Percentiles rank a stretch among this genome's conserved stretches.
These are phyloP conservation scores for Xanthorhoe designata DNA, from an alignment of 2,888 invertebrate genomes.

Conservation along the genomic window DNA sequence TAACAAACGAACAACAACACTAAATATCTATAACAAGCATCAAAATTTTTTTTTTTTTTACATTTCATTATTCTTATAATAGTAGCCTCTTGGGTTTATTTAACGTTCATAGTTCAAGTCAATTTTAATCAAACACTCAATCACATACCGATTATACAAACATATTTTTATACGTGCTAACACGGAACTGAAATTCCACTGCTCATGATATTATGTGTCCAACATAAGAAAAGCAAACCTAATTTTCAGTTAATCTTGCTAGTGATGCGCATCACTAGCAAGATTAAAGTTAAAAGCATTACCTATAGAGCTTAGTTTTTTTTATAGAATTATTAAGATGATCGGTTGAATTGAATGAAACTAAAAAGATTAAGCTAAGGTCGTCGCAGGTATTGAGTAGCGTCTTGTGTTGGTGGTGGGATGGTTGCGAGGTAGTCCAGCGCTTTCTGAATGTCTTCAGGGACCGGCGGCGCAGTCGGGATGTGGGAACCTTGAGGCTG, in stretches of 20 bases:
- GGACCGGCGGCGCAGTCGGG: conserved; percentile 89
- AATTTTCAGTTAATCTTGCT: not conserved
- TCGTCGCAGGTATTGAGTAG: conserved; percentile 53
- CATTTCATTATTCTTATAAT: not conserved
- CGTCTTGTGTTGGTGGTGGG: conserved; percentile 78
- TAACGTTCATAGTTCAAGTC: not conserved
- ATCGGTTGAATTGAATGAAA: not conserved
- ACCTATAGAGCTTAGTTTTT: not conserved
- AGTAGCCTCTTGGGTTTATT: conserved; percentile 2
- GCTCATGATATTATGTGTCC: not conserved
- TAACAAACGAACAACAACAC: not conserved
- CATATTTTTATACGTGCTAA: not conserved
- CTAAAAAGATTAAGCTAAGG: conserved; percentile 15
- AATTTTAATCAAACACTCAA: not conserved
- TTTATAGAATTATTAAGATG: not conserved
- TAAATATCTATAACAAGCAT: not conserved
- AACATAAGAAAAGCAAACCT: not conserved
- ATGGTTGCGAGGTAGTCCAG: conserved; percentile 87
- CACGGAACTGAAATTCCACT: not conserved
- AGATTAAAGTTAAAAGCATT: not conserved
- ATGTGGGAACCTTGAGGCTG: conserved; percentile 88
- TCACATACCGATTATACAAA: not conserved
- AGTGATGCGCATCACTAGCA: not conserved
- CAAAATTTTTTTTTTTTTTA: not conserved
- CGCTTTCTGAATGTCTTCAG: conserved; percentile 88